Conservation (phyloP, 2,113 vertebrate species). For the Rhinopomastus cyanomelas region DNA sequence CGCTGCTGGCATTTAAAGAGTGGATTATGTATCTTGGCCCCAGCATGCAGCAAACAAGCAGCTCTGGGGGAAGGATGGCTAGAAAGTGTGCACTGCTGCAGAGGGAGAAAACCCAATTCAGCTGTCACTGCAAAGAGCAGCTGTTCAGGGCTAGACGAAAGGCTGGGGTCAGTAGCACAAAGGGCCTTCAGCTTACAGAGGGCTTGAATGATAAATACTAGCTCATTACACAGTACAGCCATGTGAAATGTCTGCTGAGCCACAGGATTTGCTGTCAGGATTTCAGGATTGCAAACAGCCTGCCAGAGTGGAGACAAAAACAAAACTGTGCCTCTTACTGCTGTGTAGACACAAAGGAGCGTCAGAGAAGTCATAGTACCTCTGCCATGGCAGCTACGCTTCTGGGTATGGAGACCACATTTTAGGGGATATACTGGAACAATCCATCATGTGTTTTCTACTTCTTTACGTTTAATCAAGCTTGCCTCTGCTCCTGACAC, state of each 20-base stretch:
- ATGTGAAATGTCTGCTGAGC: slow-evolving; percentile 32
- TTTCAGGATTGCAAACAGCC: background rate
- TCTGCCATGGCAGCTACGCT: background rate
- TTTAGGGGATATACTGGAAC: background rate
- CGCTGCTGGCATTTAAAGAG: background rate
- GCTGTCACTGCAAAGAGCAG: slow-evolving; percentile 36
- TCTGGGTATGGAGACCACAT: background rate
- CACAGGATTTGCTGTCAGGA: slow-evolving; percentile 13
- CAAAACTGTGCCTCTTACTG: slow-evolving; percentile 28
- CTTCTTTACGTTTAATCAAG: slow-evolving; percentile 31
- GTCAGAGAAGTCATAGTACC: background rate
- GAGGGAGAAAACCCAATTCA: slow-evolving; percentile 35
- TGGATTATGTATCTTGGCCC: slow-evolving; percentile 39
- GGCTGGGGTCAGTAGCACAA: slow-evolving; percentile 47
- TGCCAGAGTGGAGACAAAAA: background rate
- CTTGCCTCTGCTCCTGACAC: background rate
- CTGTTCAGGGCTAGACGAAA: background rate
- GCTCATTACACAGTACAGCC: slow-evolving; percentile 24
- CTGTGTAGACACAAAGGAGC: background rate
- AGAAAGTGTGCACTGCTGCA: slow-evolving; percentile 17
- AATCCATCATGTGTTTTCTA: slow-evolving; percentile 1
- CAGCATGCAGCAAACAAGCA: background rate
- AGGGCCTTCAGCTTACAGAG: slow-evolving; percentile 20
- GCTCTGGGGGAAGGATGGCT: background rate
- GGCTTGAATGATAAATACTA: slow-evolving; percentile 12